Percentiles rank a stretch among this genome's conserved stretches.
phyloP scores from a whole-genome alignment of 2,888 invertebrate species.

The Teleiodes luculella region DNA sequence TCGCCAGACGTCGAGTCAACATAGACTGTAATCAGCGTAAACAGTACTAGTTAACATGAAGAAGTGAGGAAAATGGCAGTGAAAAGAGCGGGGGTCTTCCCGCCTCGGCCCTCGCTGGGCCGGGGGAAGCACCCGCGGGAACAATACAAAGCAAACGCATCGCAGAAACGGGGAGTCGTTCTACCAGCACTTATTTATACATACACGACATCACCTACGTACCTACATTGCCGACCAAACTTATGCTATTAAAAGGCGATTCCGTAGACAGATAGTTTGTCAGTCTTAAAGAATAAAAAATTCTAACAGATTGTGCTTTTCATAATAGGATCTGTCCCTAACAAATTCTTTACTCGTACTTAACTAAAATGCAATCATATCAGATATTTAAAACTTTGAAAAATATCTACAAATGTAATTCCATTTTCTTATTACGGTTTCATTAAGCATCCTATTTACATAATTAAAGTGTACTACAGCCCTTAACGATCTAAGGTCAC shows the following conservation, averaged over 20 bases:
- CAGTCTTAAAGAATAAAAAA: too few relatives aligned
- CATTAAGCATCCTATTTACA: too few relatives aligned
- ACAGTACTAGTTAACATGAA: not conserved
- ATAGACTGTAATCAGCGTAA: not conserved
- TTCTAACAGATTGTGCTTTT: too few relatives aligned
- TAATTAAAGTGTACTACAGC: too few relatives aligned
- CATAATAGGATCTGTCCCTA: not conserved
- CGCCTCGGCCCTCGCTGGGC: not conserved
- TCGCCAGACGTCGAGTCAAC: slow-evolving; percentile 36
- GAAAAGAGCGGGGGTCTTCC: not conserved
- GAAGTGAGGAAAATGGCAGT: not conserved
- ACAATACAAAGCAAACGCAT: slow-evolving; percentile 6
- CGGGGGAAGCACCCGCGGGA: slow-evolving; percentile 7
- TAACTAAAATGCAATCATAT: too few relatives aligned
- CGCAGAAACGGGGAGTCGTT: not conserved
- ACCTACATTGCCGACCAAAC: not conserved
- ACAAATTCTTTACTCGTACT: not conserved
- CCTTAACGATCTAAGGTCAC: too few relatives aligned
- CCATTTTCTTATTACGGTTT: too few relatives aligned
- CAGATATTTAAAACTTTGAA: too few relatives aligned
- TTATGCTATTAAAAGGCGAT: too few relatives aligned
- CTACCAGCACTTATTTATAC: too few relatives aligned
- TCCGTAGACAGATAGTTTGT: too few relatives aligned
- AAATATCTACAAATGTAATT: too few relatives aligned
- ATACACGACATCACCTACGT: not conserved